These are phyloP conservation scores for Oxyruncus cristatus DNA, from an alignment of 2,113 vertebrate species.

Conservation along the genomic window DNA sequence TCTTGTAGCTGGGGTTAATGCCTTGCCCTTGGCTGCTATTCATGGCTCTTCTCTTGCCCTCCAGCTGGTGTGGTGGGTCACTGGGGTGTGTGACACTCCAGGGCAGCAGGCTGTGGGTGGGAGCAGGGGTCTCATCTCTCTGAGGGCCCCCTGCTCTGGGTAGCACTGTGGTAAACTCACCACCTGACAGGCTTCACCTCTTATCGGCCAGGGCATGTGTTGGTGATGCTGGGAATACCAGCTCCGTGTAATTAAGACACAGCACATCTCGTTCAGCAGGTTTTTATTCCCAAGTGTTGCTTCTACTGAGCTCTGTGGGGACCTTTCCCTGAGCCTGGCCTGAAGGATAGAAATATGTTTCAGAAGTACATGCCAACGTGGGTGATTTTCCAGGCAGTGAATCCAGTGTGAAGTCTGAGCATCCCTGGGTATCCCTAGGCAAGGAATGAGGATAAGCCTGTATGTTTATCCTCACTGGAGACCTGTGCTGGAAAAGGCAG, in stretches of 20 bases:
- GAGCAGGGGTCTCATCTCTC: accelerated
- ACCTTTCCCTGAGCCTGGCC: neutral
- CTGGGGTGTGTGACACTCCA: neutral
- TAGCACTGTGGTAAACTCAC: neutral
- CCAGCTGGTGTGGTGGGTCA: accelerated
- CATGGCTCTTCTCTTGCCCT: neutral
- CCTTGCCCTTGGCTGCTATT: neutral
- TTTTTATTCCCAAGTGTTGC: neutral
- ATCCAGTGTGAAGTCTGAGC: neutral
- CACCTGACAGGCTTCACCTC: neutral
- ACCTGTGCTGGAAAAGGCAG: neutral
- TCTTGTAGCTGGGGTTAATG: neutral
- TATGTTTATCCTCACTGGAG: neutral
- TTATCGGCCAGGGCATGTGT: neutral
- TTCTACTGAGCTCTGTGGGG: neutral
- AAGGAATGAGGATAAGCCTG: neutral
- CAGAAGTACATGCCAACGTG: accelerated
- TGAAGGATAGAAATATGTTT: neutral
- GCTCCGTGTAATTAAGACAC: neutral
- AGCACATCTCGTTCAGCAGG: accelerated
- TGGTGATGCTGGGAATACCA: accelerated
- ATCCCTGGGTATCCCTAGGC: neutral
- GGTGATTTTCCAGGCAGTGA: neutral
- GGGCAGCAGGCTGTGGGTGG: neutral
- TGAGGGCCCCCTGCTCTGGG: neutral